Percentiles rank a stretch among this genome's conserved stretches.
phyloP scores from a whole-genome alignment of 2,113 vertebrate genomes.

The Clarias macrocephalus region DNA sequence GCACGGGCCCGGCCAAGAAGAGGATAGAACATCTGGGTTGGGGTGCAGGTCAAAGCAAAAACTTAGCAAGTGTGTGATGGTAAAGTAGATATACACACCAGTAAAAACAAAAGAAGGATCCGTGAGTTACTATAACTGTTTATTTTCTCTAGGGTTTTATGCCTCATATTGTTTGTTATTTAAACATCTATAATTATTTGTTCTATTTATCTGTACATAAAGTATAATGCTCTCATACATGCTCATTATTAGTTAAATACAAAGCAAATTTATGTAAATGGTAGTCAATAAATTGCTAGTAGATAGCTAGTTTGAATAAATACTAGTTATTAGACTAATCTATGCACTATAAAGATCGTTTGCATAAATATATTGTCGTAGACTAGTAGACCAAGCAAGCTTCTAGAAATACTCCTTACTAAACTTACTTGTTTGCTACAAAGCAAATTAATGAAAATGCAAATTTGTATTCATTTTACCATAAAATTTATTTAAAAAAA shows the following conservation, averaged over 20 bases:
- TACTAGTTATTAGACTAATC: background rate
- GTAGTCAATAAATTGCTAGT: background rate
- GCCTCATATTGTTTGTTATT: background rate
- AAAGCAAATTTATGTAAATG: background rate
- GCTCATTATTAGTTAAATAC: background rate
- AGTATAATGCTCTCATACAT: background rate
- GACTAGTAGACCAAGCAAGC: background rate
- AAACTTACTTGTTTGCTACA: no score
- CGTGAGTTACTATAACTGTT: background rate
- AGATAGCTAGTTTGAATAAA: background rate
- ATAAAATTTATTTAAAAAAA: no score
- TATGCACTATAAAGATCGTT: background rate
- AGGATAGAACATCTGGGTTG: conserved; percentile 11
- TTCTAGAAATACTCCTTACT: no score
- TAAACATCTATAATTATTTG: background rate
- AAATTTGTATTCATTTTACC: background rate
- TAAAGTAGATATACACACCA: background rate
- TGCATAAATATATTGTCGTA: background rate
- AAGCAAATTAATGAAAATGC: background rate
- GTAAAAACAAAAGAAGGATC: background rate
- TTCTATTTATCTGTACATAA: no score
- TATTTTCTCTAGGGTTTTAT: background rate
- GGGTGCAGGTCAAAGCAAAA: conserved; percentile 8
- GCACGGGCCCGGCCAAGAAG: background rate
- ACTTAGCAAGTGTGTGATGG: background rate